Evolutionary conservation across 2,797 vertebrate species (phyloP).

Genomic region (Podarcis siculus): DNA sequence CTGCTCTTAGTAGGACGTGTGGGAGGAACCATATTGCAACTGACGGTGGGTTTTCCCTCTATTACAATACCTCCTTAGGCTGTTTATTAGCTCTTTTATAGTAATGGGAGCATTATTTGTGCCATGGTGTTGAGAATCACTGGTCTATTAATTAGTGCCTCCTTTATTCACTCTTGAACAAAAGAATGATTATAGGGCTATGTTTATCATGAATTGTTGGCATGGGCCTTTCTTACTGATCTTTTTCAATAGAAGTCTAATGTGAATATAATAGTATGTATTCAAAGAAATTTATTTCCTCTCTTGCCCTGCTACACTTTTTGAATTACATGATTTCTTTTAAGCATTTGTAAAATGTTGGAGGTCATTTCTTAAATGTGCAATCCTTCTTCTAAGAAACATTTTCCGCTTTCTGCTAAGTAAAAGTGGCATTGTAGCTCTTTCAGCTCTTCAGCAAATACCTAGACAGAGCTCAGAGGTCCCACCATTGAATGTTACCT

Average conservation of each 20-base stretch:
- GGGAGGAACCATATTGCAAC: conserved; percentile 17
- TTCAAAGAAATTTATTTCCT: neutral
- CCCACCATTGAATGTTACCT: no score
- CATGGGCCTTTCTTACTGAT: conserved; percentile 46
- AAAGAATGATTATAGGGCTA: neutral
- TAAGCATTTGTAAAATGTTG: conserved; percentile 12
- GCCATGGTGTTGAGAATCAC: neutral
- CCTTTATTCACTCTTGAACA: conserved; percentile 35
- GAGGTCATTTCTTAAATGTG: conserved; percentile 7
- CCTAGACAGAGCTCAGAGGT: neutral
- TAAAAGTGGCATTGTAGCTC: neutral
- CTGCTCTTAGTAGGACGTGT: conserved; percentile 1
- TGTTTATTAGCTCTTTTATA: conserved; percentile 27
- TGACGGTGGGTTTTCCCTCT: conserved; percentile 14
- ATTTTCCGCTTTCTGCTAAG: neutral
- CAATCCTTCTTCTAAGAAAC: conserved; percentile 14
- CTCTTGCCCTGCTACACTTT: neutral
- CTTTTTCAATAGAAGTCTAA: neutral
- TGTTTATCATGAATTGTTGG: conserved; percentile 36
- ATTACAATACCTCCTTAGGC: neutral
- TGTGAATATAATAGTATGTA: conserved; percentile 25
- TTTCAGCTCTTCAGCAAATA: neutral
- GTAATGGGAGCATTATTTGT: conserved; percentile 18
- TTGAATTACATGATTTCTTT: neutral
- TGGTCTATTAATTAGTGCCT: conserved; percentile 20